These are phyloP conservation scores for Marisa cornuarietis DNA, from an alignment of 1,140 invertebrate species.

Conservation along the genomic window DNA sequence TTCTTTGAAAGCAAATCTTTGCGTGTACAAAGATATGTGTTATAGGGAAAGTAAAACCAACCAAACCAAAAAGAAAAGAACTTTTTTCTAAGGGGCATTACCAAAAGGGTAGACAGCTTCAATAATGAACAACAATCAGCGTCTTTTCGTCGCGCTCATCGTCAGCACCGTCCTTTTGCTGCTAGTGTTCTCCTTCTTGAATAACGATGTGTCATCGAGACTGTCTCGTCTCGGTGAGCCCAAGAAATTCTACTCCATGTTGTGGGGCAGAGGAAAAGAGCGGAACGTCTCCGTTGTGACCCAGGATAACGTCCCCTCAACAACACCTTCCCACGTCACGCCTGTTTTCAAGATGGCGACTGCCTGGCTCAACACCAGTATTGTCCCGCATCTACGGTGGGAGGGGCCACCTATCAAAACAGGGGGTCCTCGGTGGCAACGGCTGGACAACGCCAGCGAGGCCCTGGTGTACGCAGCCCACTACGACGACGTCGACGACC, in stretches of 20 bases:
- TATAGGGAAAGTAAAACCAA: too few relatives aligned
- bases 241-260: background rate
- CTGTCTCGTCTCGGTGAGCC: background rate
- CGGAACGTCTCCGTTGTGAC: background rate
- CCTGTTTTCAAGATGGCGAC: background rate
- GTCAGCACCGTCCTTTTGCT: too few relatives aligned
- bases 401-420: too few relatives aligned
- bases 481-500: slow-evolving; percentile 9
- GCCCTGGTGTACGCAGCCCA: slow-evolving; percentile 11
- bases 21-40: too few relatives aligned
- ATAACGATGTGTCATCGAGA: background rate
- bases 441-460: background rate
- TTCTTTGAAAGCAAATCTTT: too few relatives aligned
- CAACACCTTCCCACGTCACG: background rate
- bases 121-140: too few relatives aligned
- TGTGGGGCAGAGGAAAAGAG: too few relatives aligned
- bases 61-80: too few relatives aligned
- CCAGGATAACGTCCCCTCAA: background rate
- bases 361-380: background rate
- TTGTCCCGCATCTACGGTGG: too few relatives aligned
- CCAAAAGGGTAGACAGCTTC: too few relatives aligned
- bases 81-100: too few relatives aligned
- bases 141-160: too few relatives aligned
- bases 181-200: background rate
- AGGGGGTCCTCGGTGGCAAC: background rate